Percentiles rank a stretch among this genome's conserved stretches.
These are phyloP conservation scores for Zaprionus africanus DNA, from an alignment of 1,140 invertebrate genomes.

Conservation along the genomic window DNA sequence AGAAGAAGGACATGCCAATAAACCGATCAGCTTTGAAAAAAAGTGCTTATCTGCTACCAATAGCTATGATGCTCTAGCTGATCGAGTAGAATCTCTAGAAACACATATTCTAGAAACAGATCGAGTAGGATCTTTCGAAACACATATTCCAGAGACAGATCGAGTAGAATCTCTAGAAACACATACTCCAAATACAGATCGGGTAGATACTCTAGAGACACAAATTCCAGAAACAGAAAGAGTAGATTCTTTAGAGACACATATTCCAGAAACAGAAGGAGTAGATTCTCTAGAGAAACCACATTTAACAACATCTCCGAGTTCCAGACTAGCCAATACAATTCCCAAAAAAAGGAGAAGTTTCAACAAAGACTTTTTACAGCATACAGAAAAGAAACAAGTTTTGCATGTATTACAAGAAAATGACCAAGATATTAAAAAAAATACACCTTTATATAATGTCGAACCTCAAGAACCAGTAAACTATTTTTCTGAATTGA, in stretches of 20 bases:
- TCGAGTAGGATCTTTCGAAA: background rate
- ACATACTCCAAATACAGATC: background rate
- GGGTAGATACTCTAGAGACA: background rate
- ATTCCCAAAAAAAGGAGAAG: background rate
- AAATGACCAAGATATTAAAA: conserved; percentile 82
- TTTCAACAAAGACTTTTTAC: background rate
- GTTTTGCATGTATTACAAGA: conserved; percentile 73
- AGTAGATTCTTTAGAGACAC: background rate
- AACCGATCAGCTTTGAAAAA: background rate
- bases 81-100: background rate
- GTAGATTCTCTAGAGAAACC: background rate
- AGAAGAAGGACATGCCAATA: background rate
- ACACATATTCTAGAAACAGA: conserved; percentile 1
- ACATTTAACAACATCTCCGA: background rate
- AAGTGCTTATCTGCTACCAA: background rate
- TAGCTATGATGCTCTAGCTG: background rate
- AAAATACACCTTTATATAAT: background rate
- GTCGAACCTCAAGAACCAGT: background rate
- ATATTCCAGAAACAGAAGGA: background rate
- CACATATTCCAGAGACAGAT: background rate
- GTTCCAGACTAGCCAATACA: background rate
- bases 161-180: background rate
- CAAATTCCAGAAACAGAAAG: background rate
- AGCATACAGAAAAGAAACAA: background rate
- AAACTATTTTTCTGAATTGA: background rate